Percentiles rank a stretch among this genome's conserved stretches.
Evolutionary conservation across 2,113 vertebrate genomes (phyloP).

Genomic region (Hemicordylus capensis): DNA sequence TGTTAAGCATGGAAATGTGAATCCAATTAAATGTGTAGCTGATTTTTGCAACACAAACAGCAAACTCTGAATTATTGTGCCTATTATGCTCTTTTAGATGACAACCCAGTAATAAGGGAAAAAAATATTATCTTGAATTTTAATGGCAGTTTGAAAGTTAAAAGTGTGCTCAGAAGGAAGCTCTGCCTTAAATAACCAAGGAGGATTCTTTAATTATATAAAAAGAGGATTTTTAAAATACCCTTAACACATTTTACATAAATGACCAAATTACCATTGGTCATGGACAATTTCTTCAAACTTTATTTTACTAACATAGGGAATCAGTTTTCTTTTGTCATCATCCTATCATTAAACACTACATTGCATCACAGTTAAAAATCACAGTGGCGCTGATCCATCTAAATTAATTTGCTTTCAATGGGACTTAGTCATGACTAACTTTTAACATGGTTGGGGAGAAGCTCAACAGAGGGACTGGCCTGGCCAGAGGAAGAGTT

Average conservation of each 20-base stretch:
- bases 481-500: no score
- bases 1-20: not conserved
- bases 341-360: no score
- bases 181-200: not conserved
- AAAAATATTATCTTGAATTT: not conserved
- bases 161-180: not conserved
- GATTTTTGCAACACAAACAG: not conserved
- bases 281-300: slow-evolving; percentile 24
- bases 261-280: not conserved
- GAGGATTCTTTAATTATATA: not conserved
- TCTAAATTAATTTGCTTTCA: no score
- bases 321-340: not conserved
- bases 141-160: not conserved
- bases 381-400: no score
- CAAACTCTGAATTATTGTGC: not conserved
- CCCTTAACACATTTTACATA: not conserved
- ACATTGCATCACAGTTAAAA: no score
- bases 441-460: no score
- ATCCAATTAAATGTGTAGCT: slow-evolving; percentile 1
- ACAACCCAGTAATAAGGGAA: not conserved
- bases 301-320: not conserved
- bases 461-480: no score
- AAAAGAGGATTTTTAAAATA: not conserved
- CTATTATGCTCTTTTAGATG: not conserved
- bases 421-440: no score